Conservation (phyloP, 2,797 vertebrate genomes). For the Rhynchotus rufescens region DNA sequence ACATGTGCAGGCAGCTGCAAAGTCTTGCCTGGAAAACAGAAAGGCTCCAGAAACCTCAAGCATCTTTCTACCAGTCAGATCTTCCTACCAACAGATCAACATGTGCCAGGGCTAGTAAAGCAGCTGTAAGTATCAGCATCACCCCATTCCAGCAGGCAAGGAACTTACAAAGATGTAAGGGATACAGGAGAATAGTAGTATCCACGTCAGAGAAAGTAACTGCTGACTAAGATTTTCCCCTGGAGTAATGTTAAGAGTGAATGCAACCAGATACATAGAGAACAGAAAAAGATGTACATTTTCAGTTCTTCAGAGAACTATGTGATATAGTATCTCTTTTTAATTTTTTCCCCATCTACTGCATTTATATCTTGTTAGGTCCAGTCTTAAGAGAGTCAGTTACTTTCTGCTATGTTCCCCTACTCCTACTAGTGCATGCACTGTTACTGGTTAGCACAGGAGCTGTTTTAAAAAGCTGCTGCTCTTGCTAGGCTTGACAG, state of each 20-base stretch:
- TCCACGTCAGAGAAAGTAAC: neutral
- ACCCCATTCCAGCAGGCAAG: neutral
- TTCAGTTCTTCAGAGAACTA: neutral
- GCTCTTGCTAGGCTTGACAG: conserved; percentile 35
- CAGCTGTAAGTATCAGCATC: neutral
- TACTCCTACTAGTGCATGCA: conserved; percentile 35
- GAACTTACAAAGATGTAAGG: neutral
- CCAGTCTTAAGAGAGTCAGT: neutral
- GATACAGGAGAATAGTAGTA: neutral
- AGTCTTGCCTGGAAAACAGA: neutral
- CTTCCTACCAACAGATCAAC: neutral
- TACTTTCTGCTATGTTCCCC: neutral
- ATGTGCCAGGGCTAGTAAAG: neutral
- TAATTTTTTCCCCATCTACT: neutral
- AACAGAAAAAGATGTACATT: neutral
- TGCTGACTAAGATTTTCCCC: neutral
- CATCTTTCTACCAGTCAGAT: neutral
- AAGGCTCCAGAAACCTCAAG: neutral
- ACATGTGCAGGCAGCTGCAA: neutral
- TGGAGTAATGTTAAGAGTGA: neutral
- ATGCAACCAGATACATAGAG: neutral
- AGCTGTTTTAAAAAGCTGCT: conserved; percentile 82
- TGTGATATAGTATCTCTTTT: neutral
- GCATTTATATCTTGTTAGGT: neutral
- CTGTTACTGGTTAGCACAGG: conserved; percentile 83